Evolutionary conservation across 2,797 vertebrate genomes (phyloP), one percentile per base, ranked within the genome.

Genomic region (Tenualosa thibaudeaui): DNA sequence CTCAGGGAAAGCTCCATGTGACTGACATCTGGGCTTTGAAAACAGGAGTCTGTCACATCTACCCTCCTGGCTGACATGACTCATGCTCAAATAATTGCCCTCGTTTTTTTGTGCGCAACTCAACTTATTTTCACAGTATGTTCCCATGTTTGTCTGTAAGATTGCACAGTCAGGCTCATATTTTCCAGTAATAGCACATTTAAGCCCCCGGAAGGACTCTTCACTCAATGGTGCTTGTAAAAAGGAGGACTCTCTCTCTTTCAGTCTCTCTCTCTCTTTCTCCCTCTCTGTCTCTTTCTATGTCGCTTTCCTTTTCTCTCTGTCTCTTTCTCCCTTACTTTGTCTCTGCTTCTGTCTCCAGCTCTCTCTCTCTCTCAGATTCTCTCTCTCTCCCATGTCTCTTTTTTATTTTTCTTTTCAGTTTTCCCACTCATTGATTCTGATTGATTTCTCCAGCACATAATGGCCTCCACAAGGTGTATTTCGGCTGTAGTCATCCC

Each of bases 111-210:
- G 46, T 46, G 68, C 40, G 12, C 15, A 17, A 37, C 37, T 75
- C n/a, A 15, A 15, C 15, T 37, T 75, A 19, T 40, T 40, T 17
- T 40, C 65, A 37, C 22, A 22, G 3, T 22, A 22, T 22, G 68
- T 40, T 71, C 65, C 12, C 31, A 15, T 71, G 37, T 71, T 31
- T 71, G 13, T 71, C 12, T 40, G 68, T 40, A 40, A 37, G 68
- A 31, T 43, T 40, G 68, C 68, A 75, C 68, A 37, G 68, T 75
- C 37, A 75, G 68, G 31, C 68, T 40, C 37, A 75, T 37, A 40
- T 58, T 75, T 43, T 75, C 31, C 68, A 75, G 68, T 75, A 75
- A 75, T 75, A 75, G 68, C 68, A 75, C 68, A 40, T 75, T 75
- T 40, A 75, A 75, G 31, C 37, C 68, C 68, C 68, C 15, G 17